These are phyloP conservation scores for Cololabis saira DNA, from an alignment of 2,113 vertebrate genomes.

Conservation along the genomic window DNA sequence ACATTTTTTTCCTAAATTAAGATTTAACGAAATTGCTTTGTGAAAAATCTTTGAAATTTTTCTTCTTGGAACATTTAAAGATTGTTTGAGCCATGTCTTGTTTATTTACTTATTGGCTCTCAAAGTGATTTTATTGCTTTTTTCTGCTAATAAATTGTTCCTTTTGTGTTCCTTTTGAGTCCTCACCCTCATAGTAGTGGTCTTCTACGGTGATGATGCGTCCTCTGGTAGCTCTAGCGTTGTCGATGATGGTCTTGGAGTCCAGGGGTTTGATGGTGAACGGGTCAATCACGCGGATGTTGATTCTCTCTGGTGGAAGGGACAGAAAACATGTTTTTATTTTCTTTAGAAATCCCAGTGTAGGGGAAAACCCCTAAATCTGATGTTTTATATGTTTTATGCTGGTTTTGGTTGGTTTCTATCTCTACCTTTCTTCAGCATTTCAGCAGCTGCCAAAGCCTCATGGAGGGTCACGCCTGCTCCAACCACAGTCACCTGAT, in stretches of 20 bases:
- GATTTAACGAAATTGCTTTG: no score
- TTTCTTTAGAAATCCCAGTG: neutral
- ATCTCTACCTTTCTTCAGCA: slow-evolving; percentile 88
- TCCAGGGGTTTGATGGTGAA: slow-evolving; percentile 97
- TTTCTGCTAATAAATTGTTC: neutral
- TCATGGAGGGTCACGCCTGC: slow-evolving; percentile 94
- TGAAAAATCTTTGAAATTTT: no score
- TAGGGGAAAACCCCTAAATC: neutral
- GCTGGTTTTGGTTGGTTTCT: neutral
- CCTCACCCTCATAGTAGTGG: slow-evolving; percentile 92
- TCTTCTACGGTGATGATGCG: slow-evolving; percentile 95
- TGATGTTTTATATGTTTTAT: neutral
- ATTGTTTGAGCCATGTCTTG: neutral
- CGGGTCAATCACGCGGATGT: slow-evolving; percentile 89
- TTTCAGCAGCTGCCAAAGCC: slow-evolving; percentile 89
- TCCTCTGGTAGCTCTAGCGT: slow-evolving; percentile 87
- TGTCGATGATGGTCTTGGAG: slow-evolving; percentile 89
- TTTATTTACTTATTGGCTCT: neutral
- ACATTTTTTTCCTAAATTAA: no score
- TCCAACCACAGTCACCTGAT: slow-evolving; percentile 92
- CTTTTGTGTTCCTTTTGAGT: neutral
- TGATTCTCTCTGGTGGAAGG: slow-evolving; percentile 85
- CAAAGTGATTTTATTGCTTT: neutral
- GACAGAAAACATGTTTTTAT: neutral
- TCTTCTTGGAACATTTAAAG: neutral